These are phyloP conservation scores for Scaptomyza parva DNA, from an alignment of 2,888 invertebrate species.

Conservation along the genomic window DNA sequence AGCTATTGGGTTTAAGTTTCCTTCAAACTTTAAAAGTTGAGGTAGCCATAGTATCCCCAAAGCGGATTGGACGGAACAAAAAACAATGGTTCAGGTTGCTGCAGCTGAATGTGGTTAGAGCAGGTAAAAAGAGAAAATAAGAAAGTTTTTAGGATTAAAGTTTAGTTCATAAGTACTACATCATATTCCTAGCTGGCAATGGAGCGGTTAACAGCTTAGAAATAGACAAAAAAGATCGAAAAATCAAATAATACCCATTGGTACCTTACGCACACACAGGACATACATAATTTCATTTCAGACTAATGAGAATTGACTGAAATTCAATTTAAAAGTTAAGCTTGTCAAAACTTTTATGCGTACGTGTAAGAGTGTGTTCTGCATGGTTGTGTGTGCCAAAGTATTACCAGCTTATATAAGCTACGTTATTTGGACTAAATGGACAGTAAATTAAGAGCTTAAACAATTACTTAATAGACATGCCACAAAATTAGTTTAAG, in stretches of 20 bases:
- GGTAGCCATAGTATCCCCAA: constrained; percentile 26
- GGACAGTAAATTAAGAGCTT: constrained; percentile 72
- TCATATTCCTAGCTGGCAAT: constrained; percentile 15
- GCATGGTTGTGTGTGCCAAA: constrained; percentile 12
- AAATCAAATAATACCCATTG: not conserved
- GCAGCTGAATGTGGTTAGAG: constrained; percentile 11
- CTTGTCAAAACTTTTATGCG: constrained; percentile 15
- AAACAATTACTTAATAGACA: constrained; percentile 78
- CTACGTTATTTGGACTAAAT: constrained; percentile 9
- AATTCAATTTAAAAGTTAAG: constrained; percentile 57
- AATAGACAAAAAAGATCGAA: constrained; percentile 21
- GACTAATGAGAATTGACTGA: constrained; percentile 41
- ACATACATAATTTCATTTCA: constrained; percentile 26
- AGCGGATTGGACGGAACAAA: constrained; percentile 32
- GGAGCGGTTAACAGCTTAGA: constrained; percentile 32
- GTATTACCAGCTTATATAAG: constrained; percentile 12
- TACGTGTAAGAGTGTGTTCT: not conserved
- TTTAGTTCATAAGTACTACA: constrained; percentile 43
- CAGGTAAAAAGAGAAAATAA: too few relatives aligned
- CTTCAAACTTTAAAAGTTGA: constrained; percentile 6
- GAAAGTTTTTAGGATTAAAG: constrained; percentile 38
- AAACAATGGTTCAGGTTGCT: constrained; percentile 11
- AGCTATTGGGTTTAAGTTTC: constrained; percentile 28
- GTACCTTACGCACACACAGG: not conserved
- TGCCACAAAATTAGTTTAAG: constrained; percentile 78